Conservation (phyloP, 2,888 invertebrate genomes). For the Mantis religiosa region DNA sequence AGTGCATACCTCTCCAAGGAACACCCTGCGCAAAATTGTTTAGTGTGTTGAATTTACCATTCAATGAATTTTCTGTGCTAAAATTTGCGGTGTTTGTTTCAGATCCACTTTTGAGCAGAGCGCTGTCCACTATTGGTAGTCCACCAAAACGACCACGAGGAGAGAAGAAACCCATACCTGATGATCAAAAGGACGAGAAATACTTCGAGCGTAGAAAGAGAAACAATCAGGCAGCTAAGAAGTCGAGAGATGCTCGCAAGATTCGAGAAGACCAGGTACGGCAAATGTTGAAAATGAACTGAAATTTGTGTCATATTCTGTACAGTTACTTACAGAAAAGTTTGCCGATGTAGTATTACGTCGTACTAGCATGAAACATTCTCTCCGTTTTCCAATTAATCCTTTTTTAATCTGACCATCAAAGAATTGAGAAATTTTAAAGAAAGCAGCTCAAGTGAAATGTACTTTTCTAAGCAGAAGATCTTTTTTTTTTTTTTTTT, state of each 20-base stretch:
- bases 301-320: neutral
- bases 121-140: neutral
- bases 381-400: neutral
- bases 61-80: too few species aligned
- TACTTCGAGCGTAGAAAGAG: constrained; percentile 82
- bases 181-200: constrained; percentile 82
- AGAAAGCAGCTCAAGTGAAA: too few species aligned
- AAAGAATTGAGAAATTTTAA: too few species aligned
- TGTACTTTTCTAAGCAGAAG: too few species aligned
- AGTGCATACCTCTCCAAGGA: too few species aligned
- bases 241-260: constrained; percentile 82
- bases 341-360: too few species aligned
- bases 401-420: too few species aligned
- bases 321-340: too few species aligned
- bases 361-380: too few species aligned
- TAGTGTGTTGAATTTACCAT: too few species aligned
- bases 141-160: constrained; percentile 59
- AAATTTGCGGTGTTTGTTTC: neutral
- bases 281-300: neutral
- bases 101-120: constrained; percentile 9
- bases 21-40: too few species aligned
- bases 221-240: constrained; percentile 90
- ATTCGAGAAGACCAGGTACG: constrained; percentile 78
- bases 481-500: too few species aligned
- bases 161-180: constrained; percentile 82